Conservation (phyloP, 2,888 invertebrate species). For the Synanthedon vespiformis region DNA sequence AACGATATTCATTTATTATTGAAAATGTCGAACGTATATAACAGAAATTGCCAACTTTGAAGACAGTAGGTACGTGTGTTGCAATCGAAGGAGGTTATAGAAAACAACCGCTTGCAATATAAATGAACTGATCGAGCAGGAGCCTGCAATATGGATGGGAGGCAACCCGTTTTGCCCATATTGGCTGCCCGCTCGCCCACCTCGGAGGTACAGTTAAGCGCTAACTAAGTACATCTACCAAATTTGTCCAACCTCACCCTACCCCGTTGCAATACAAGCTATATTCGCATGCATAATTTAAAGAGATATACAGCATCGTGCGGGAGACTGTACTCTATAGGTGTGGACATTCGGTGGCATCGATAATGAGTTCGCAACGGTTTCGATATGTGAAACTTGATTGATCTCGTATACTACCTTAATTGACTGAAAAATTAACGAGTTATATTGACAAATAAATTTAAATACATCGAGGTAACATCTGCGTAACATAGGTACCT, state of each 20-base stretch:
- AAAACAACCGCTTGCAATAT: slow-evolving; percentile 39
- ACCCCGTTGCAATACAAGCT: neutral
- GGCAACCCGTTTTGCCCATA: slow-evolving; percentile 42
- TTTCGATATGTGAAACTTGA: slow-evolving; percentile 20
- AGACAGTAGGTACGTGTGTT: neutral
- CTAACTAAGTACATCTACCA: neutral
- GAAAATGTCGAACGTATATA: too few species aligned
- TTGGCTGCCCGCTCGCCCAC: slow-evolving; percentile 12
- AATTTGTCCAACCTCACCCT: neutral
- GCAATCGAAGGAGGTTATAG: slow-evolving; percentile 24
- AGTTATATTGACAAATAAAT: neutral
- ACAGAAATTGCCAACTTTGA: neutral
- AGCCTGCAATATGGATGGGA: slow-evolving; percentile 41
- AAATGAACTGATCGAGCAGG: slow-evolving; percentile 41
- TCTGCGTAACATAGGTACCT: neutral
- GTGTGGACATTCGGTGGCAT: slow-evolving; percentile 11
- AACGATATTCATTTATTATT: neutral
- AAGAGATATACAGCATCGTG: neutral
- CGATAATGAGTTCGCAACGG: slow-evolving; percentile 25
- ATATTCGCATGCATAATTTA: slow-evolving; percentile 2
- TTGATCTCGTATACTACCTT: slow-evolving; percentile 13
- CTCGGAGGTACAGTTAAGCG: slow-evolving; percentile 5
- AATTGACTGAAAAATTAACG: neutral
- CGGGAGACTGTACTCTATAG: slow-evolving; percentile 2
- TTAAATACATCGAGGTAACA: neutral